These are phyloP conservation scores for Bubo scandiacus DNA, from an alignment of 2,113 vertebrate species.

Conservation along the genomic window DNA sequence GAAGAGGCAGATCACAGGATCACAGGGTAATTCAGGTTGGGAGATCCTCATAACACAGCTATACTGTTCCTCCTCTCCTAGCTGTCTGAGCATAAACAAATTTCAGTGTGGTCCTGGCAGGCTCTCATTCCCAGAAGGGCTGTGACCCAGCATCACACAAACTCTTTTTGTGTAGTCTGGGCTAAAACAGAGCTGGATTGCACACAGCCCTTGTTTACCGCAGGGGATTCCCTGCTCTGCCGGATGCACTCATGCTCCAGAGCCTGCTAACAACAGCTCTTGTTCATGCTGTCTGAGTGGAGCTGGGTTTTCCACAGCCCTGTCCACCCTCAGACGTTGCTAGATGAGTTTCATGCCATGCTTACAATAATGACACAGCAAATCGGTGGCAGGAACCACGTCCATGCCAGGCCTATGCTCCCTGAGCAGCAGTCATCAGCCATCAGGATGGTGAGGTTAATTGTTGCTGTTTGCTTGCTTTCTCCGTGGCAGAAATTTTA, in stretches of 20 bases:
- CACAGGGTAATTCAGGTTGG: neutral
- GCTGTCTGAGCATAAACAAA: neutral
- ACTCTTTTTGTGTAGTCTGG: neutral
- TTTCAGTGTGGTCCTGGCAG: neutral
- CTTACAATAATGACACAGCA: neutral
- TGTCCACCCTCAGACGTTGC: neutral
- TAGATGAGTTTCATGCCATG: neutral
- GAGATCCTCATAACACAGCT: neutral
- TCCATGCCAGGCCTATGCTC: neutral
- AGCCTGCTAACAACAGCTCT: neutral
- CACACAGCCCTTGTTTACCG: neutral
- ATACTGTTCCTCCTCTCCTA: neutral
- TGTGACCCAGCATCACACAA: neutral
- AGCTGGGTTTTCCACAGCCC: neutral
- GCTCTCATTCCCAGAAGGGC: neutral
- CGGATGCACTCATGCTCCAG: neutral
- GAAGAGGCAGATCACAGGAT: neutral
- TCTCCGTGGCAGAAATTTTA: neutral
- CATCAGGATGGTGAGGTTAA: neutral
- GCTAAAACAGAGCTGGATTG: neutral
- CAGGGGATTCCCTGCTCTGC: neutral
- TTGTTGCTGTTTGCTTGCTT: neutral
- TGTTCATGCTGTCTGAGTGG: neutral
- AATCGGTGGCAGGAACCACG: fast-evolving
- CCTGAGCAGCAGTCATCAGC: neutral